Conservation (phyloP, 1,140 invertebrate genomes). For the Phthorimaea operculella region DNA sequence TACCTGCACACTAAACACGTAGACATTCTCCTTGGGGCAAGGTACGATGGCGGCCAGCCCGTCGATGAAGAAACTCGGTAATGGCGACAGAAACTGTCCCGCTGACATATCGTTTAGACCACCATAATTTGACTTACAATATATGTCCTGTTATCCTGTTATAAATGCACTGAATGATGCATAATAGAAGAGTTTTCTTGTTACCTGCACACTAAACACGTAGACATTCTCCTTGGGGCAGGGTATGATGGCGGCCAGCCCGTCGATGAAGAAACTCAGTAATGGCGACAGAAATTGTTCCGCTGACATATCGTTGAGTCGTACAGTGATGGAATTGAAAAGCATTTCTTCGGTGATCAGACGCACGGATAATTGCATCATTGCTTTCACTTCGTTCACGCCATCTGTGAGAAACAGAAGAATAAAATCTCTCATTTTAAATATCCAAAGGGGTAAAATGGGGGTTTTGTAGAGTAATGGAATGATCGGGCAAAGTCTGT, state of each 20-base stretch:
- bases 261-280: constrained; percentile 90
- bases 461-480: no score
- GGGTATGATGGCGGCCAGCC: constrained; percentile 90
- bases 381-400: constrained; percentile 89
- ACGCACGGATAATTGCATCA: constrained; percentile 88
- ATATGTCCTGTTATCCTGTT: no score
- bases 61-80: constrained; percentile 91
- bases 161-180: no score
- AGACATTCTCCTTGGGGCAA: constrained; percentile 92
- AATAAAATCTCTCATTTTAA: not conserved
- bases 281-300: constrained; percentile 93
- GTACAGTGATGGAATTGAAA: constrained; percentile 93
- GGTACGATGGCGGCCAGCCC: constrained; percentile 92
- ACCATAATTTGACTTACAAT: no score
- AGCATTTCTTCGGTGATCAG: constrained; percentile 96
- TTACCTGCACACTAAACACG: constrained; percentile 90
- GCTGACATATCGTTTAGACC: constrained; percentile 94
- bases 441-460: no score
- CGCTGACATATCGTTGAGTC: constrained; percentile 92
- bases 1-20: constrained; percentile 91
- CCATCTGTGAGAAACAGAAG: constrained; percentile 81
- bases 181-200: no score
- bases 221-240: constrained; percentile 94
- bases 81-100: constrained; percentile 91
- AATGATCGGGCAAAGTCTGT: no score